Conservation (phyloP, 2,888 invertebrate genomes). For the Taphrorychus bicolor region DNA sequence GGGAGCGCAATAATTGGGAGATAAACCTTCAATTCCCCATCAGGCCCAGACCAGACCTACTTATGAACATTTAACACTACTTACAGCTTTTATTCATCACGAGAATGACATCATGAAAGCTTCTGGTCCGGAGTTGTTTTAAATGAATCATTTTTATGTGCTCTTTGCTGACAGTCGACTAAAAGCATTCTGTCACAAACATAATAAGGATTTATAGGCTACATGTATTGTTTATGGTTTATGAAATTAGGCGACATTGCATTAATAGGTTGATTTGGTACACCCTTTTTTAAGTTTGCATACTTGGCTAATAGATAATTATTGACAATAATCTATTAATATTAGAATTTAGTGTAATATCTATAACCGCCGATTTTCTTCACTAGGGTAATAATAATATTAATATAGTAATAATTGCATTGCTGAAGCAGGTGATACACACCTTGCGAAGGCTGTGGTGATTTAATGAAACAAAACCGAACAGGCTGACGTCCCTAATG, state of each 20-base stretch:
- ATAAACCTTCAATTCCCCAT: not conserved
- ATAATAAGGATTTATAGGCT: constrained; percentile 37
- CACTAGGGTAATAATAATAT: too few relatives aligned
- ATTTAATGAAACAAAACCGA: not conserved
- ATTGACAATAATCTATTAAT: not conserved
- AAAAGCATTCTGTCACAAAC: constrained; percentile 39
- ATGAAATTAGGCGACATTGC: constrained; percentile 29
- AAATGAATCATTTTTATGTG: constrained; percentile 41
- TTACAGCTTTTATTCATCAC: constrained; percentile 24
- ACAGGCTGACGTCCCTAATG: not conserved
- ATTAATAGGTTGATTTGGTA: constrained; percentile 27
- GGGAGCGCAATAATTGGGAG: too few relatives aligned
- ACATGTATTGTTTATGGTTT: constrained; percentile 25
- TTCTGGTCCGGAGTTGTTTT: constrained; percentile 33
- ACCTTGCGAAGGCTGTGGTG: not conserved
- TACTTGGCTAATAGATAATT: not conserved
- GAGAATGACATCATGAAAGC: constrained; percentile 35
- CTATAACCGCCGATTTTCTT: too few relatives aligned
- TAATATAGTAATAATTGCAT: not conserved
- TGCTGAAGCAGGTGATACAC: not conserved
- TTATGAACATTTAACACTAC: constrained; percentile 26
- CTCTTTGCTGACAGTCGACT: constrained; percentile 36
- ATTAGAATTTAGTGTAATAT: too few relatives aligned
- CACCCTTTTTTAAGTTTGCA: constrained; percentile 13
- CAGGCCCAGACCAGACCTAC: not conserved